Conservation (phyloP, 2,888 invertebrate genomes). For the Neoitamus cyanurus region DNA sequence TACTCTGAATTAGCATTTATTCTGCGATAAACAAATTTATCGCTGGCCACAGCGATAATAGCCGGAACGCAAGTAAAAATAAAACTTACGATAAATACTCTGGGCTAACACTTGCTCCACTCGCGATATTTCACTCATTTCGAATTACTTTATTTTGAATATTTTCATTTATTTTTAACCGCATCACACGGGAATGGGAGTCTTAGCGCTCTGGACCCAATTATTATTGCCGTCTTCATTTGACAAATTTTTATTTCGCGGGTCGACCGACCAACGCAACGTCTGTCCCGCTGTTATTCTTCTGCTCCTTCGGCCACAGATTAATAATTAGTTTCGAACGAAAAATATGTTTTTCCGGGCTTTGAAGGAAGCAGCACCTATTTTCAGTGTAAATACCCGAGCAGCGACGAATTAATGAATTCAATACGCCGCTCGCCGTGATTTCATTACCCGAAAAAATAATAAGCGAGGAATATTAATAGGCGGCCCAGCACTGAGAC, state of each 20-base stretch:
- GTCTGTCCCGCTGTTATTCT: constrained; percentile 9
- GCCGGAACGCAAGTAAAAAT: constrained; percentile 31
- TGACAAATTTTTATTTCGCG: background rate
- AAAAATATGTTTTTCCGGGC: background rate
- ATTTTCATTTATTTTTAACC: constrained; percentile 42
- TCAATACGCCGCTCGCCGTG: constrained; percentile 16
- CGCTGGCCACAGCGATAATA: constrained; percentile 3
- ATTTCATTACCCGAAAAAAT: constrained; percentile 40
- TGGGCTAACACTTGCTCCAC: background rate
- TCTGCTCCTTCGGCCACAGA: background rate
- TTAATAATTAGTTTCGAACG: constrained; percentile 19
- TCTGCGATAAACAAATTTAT: constrained; percentile 22
- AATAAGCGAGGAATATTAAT: constrained; percentile 43
- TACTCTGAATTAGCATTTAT: constrained; percentile 13
- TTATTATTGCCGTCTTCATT: background rate
- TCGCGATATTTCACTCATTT: constrained; percentile 1
- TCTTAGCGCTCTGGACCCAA: background rate
- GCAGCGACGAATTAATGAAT: constrained; percentile 6
- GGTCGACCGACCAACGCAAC: too few relatives aligned
- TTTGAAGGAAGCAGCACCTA: background rate
- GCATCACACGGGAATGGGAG: background rate
- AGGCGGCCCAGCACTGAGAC: background rate
- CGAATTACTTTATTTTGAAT: constrained; percentile 32
- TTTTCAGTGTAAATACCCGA: constrained; percentile 31
- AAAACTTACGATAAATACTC: constrained; percentile 25